Conservation (phyloP, 2,113 vertebrate species). For the Coturnix japonica region DNA sequence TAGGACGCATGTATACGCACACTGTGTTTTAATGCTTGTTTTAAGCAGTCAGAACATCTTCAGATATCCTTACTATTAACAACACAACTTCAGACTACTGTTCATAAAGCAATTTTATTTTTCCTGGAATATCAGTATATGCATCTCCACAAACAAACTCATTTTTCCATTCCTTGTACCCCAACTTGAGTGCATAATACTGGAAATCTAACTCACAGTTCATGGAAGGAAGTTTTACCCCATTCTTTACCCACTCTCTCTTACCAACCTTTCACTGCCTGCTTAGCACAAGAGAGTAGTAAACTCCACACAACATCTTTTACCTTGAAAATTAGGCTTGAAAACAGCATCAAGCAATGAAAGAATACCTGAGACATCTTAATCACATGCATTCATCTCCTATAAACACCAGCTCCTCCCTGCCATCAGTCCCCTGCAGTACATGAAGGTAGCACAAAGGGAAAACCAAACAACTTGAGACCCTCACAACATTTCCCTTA, state of each 20-base stretch:
- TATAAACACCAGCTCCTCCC: not conserved
- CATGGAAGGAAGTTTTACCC: not conserved
- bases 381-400: not conserved
- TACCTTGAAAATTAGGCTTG: not conserved
- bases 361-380: rapidly evolving
- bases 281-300: not conserved
- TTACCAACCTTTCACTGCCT: not conserved
- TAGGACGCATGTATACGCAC: too few species aligned
- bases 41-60: not conserved
- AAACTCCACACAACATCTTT: not conserved
- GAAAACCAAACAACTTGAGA: not conserved
- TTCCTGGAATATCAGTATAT: not conserved
- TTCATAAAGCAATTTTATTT: not conserved
- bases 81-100: not conserved
- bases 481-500: not conserved
- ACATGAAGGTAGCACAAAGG: not conserved
- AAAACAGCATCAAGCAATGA: not conserved
- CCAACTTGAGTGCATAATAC: not conserved
- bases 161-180: not conserved
- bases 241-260: not conserved
- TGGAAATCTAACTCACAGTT: not conserved
- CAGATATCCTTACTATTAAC: not conserved
- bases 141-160: not conserved
- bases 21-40: not conserved
- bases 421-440: not conserved